phyloP scores from a whole-genome alignment of 2,797 vertebrate species.

The Anguilla obscura region DNA sequence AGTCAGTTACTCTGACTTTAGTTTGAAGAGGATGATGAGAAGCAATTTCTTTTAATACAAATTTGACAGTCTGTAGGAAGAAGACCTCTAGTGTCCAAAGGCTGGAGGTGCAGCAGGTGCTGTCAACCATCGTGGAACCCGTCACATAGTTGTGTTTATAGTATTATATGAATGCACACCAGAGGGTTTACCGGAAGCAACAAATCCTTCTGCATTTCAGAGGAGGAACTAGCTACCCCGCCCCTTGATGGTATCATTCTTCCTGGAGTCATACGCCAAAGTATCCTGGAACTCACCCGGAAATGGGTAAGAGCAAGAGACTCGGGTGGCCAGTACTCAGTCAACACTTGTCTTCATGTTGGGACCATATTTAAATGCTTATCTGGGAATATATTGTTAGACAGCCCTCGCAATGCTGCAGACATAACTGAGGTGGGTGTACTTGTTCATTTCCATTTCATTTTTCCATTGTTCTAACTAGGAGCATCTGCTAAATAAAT shows the following conservation, averaged over 20 bases:
- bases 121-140: background rate
- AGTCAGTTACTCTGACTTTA: background rate
- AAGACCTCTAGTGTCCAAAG: conserved; percentile 50
- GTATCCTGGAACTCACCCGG: conserved; percentile 80
- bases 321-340: background rate
- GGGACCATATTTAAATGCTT: background rate
- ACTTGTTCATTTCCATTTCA: too few relatives aligned
- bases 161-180: background rate
- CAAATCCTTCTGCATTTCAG: conserved; percentile 58
- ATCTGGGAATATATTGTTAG: background rate
- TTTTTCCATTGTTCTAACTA: background rate
- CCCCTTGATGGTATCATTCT: conserved; percentile 90
- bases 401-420: too few relatives aligned
- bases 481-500: background rate
- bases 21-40: background rate
- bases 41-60: background rate
- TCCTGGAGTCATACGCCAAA: conserved; percentile 83
- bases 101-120: conserved; percentile 20
- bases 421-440: too few relatives aligned
- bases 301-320: conserved; percentile 73
- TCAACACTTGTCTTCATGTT: background rate
- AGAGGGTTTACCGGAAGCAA: background rate
- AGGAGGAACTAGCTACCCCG: conserved; percentile 85
- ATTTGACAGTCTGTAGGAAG: background rate
- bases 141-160: background rate